Evolutionary conservation across 2,797 vertebrate genomes (phyloP).

Genomic region (Sebastes itinus): DNA sequence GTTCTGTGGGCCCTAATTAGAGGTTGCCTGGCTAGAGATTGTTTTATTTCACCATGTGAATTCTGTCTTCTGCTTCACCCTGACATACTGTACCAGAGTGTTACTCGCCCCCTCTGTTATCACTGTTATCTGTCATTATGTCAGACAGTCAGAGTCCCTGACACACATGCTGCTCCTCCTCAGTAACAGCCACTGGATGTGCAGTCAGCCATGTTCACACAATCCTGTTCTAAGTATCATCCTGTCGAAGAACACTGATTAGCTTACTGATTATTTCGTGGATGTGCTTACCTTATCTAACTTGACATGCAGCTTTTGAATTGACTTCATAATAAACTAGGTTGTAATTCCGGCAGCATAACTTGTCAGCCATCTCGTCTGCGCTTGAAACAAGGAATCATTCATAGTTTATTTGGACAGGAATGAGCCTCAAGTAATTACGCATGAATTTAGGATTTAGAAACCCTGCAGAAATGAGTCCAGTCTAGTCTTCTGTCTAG

Average conservation of each 20-base stretch:
- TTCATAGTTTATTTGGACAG: slow-evolving; percentile 63
- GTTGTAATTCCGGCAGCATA: slow-evolving; percentile 34
- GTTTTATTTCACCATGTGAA: slow-evolving; percentile 20
- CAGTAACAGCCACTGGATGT: slow-evolving; percentile 35
- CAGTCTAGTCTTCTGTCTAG: slow-evolving; percentile 75
- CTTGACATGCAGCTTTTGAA: slow-evolving; percentile 14
- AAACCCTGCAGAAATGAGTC: slow-evolving; percentile 65
- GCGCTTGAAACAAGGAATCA: slow-evolving; percentile 54
- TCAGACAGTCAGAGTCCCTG: slow-evolving; percentile 46
- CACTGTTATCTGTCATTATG: slow-evolving; percentile 54
- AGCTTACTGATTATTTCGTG: slow-evolving; percentile 8
- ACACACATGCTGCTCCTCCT: slow-evolving; percentile 46
- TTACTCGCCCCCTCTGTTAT: slow-evolving; percentile 37
- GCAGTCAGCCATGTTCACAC: slow-evolving; percentile 32
- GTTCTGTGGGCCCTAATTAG: slow-evolving; percentile 3
- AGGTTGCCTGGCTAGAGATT: background rate
- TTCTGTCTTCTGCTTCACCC: slow-evolving; percentile 15
- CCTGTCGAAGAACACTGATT: slow-evolving; percentile 52
- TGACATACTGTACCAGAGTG: slow-evolving; percentile 12
- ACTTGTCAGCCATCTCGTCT: slow-evolving; percentile 43
- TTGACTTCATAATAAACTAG: slow-evolving; percentile 22
- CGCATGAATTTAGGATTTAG: slow-evolving; percentile 69
- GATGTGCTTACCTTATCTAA: slow-evolving; percentile 42
- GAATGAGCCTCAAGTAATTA: slow-evolving; percentile 69
- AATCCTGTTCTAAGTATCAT: slow-evolving; percentile 42